Evolutionary conservation across 2,797 vertebrate species (phyloP).

Genomic region (Tinamus major): DNA sequence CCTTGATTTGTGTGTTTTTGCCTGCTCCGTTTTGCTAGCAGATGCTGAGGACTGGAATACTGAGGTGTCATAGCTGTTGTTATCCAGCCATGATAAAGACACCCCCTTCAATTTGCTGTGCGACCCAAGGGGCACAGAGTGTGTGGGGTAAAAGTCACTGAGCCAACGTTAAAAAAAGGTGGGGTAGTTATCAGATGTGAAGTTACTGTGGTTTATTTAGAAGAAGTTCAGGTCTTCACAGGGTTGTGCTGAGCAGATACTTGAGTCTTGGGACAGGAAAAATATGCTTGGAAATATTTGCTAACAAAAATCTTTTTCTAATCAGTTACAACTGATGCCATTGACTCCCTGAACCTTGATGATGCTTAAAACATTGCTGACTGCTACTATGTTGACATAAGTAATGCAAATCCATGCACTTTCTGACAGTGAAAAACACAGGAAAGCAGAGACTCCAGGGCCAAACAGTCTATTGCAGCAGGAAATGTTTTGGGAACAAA

Average conservation of each 20-base stretch:
- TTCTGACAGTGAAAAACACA: slow-evolving; percentile 45
- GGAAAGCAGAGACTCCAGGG: slow-evolving; percentile 28
- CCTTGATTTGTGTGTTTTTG: neutral
- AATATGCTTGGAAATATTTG: neutral
- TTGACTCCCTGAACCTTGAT: neutral
- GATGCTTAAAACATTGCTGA: slow-evolving; percentile 35
- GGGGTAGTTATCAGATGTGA: neutral
- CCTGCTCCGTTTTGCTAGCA: neutral
- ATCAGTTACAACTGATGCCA: neutral
- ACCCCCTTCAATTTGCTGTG: neutral
- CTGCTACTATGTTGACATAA: slow-evolving; percentile 1
- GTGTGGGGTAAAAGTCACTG: neutral
- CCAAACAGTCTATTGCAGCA: slow-evolving; percentile 4
- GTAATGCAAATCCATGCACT: neutral
- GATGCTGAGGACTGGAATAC: neutral
- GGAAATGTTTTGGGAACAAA: slow-evolving; percentile 55
- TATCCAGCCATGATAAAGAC: neutral
- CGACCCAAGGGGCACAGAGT: neutral
- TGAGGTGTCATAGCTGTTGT: neutral
- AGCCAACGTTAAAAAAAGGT: neutral
- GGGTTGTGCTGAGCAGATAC: neutral
- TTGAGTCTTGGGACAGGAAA: neutral
- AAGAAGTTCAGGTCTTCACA: neutral
- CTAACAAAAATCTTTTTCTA: neutral
- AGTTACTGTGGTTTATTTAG: neutral